These are phyloP conservation scores for Unio delphinus DNA, from an alignment of 2,888 invertebrate genomes.

Conservation along the genomic window DNA sequence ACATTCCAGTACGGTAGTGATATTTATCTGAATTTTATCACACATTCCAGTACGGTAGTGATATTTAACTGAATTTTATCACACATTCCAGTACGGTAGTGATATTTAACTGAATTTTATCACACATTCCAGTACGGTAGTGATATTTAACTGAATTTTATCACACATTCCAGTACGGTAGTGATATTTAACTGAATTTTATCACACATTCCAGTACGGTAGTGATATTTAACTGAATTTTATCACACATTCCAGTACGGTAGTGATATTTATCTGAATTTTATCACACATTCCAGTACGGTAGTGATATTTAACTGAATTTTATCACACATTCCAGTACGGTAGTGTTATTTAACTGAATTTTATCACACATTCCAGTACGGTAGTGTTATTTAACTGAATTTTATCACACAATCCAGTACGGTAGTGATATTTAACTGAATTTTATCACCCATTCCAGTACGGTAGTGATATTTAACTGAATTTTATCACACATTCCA, in stretches of 20 bases:
- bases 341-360: too few relatives aligned
- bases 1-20: constrained; percentile 31
- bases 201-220: constrained; percentile 4
- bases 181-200: constrained; percentile 12
- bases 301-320: too few relatives aligned
- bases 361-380: too few relatives aligned
- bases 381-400: too few relatives aligned
- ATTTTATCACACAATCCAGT: too few relatives aligned
- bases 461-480: too few relatives aligned
- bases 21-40: background rate
- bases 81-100: constrained; percentile 30
- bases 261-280: constrained; percentile 23
- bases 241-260: constrained; percentile 1
- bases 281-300: too few relatives aligned
- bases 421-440: too few relatives aligned
- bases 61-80: background rate
- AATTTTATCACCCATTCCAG: too few relatives aligned
- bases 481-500: too few relatives aligned
- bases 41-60: constrained; percentile 31
- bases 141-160: constrained; percentile 1
- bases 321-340: too few relatives aligned
- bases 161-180: constrained; percentile 18
- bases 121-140: constrained; percentile 29
- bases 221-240: constrained; percentile 22
- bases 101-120: constrained; percentile 1